Conservation (phyloP, 2,888 invertebrate genomes). For the Exephanes ischioxanthus region DNA sequence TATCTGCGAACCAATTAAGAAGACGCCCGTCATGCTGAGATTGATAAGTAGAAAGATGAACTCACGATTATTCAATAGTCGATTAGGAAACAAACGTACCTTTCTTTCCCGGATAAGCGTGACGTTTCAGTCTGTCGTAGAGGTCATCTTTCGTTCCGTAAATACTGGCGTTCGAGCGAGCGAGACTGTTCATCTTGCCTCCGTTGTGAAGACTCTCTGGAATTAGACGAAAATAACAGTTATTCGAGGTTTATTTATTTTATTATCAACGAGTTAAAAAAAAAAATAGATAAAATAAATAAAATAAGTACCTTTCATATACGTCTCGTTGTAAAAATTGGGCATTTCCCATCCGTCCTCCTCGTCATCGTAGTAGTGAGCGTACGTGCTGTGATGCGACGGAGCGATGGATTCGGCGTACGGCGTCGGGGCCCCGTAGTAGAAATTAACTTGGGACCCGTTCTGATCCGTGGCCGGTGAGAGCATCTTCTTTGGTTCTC, state of each 20-base stretch:
- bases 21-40: slow-evolving; percentile 67
- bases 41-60: slow-evolving; percentile 64
- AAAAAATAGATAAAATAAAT: background rate
- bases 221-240: slow-evolving; percentile 64
- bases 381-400: slow-evolving; percentile 97
- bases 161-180: slow-evolving; percentile 96
- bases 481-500: slow-evolving; percentile 96
- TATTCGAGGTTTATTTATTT: background rate
- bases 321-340: slow-evolving; percentile 98
- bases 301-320: slow-evolving; percentile 92
- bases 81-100: slow-evolving; percentile 87
- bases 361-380: slow-evolving; percentile 97
- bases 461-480: slow-evolving; percentile 96
- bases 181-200: slow-evolving; percentile 96
- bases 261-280: background rate
- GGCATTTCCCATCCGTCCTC: slow-evolving; percentile 99
- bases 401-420: slow-evolving; percentile 98
- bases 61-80: slow-evolving; percentile 9
- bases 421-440: slow-evolving; percentile 97
- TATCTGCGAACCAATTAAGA: slow-evolving; percentile 88
- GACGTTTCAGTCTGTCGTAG: slow-evolving; percentile 97
- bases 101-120: slow-evolving; percentile 98
- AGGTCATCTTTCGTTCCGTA: slow-evolving; percentile 98
- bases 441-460: slow-evolving; percentile 98
- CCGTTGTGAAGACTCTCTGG: slow-evolving; percentile 92